Percentiles rank a stretch among this genome's conserved stretches.
These are phyloP conservation scores for Venustoraphidia nigricollis DNA, from an alignment of 2,888 invertebrate species.

Conservation along the genomic window DNA sequence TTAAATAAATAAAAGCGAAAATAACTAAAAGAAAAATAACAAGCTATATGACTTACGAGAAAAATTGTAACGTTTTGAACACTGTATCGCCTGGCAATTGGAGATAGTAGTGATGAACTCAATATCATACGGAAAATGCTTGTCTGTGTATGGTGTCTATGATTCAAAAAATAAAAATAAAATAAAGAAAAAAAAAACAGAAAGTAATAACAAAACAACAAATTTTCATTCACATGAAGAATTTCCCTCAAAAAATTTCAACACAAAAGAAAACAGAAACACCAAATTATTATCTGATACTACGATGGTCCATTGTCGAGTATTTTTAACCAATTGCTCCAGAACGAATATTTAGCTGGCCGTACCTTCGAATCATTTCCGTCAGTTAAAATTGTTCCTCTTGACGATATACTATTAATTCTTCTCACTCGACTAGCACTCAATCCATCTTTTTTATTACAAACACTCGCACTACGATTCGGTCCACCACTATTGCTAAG, in stretches of 20 bases:
- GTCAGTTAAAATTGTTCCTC: slow-evolving; percentile 14
- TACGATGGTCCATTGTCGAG: slow-evolving; percentile 35
- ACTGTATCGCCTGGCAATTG: no score
- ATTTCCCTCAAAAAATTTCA: slow-evolving; percentile 13
- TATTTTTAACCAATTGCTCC: slow-evolving; percentile 49
- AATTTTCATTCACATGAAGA: slow-evolving; percentile 1
- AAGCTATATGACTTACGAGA: no score
- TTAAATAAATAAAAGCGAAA: no score
- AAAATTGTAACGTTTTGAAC: no score
- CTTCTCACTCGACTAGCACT: slow-evolving; percentile 16
- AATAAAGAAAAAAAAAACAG: slow-evolving; percentile 1
- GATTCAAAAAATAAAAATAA: slow-evolving; percentile 1
- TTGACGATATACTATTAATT: slow-evolving; percentile 26
- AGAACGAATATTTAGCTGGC: slow-evolving; percentile 47
- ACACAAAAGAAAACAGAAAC: slow-evolving; percentile 25
- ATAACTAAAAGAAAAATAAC: no score
- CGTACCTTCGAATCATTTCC: slow-evolving; percentile 50
- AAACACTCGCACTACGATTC: slow-evolving; percentile 15
- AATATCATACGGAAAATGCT: no score
- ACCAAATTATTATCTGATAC: slow-evolving; percentile 28
- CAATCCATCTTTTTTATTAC: slow-evolving; percentile 3
- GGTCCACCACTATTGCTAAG: slow-evolving; percentile 19
- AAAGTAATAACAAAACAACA: background rate
- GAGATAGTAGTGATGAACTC: no score
- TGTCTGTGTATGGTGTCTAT: no score